phyloP scores from a whole-genome alignment of 1,140 invertebrate genomes.

The Sycophaga agraensis region DNA sequence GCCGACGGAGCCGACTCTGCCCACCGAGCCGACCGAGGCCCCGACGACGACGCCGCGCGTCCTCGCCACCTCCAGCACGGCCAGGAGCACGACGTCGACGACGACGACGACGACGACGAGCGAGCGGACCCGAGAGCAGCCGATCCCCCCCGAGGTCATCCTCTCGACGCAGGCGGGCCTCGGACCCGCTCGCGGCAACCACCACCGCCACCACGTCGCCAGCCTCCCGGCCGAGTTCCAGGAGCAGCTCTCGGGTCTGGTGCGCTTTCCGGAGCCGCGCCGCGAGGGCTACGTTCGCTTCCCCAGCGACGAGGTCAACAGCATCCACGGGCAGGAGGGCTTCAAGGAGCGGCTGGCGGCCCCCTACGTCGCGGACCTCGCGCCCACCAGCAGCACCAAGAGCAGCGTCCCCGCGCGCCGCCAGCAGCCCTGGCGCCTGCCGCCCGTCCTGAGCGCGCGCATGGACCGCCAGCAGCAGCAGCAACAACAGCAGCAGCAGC shows the following conservation, averaged over 20 bases:
- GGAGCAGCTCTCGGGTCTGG: too few relatives aligned
- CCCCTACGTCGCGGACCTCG: neutral
- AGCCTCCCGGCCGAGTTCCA: neutral
- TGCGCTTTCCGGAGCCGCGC: too few relatives aligned
- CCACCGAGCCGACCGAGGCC: neutral
- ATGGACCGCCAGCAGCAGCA: conserved; percentile 38
- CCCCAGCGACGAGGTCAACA: conserved; percentile 48
- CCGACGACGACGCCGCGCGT: conserved; percentile 10
- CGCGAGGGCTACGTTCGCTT: conserved; percentile 44
- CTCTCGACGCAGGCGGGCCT: too few relatives aligned
- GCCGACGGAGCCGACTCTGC: neutral
- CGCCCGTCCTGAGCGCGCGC: conserved; percentile 25
- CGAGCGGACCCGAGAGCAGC: too few relatives aligned
- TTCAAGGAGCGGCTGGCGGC: conserved; percentile 16
- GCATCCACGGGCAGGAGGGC: conserved; percentile 44
- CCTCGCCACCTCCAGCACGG: too few relatives aligned
- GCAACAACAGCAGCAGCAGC: conserved; percentile 33
- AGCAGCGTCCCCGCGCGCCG: conserved; percentile 38
- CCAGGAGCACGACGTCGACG: too few relatives aligned
- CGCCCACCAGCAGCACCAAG: conserved; percentile 36
- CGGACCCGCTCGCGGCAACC: too few relatives aligned
- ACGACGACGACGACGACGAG: too few relatives aligned
- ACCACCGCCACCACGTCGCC: too few relatives aligned
- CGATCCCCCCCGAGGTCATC: too few relatives aligned
- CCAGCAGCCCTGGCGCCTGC: conserved; percentile 27